Evolutionary conservation across 2,888 invertebrate genomes (phyloP).

Genomic region (Branchellion lobata): DNA sequence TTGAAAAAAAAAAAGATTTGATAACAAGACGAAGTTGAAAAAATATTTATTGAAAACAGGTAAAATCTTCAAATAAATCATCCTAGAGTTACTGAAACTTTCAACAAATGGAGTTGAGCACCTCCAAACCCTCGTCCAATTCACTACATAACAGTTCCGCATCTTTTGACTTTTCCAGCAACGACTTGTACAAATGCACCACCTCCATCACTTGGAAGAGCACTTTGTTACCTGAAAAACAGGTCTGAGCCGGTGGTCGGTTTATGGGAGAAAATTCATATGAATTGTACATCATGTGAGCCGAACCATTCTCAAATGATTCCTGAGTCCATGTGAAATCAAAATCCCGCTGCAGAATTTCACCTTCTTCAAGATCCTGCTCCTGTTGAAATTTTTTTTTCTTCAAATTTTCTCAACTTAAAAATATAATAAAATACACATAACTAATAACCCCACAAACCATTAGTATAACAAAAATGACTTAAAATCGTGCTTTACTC

Average conservation of each 20-base stretch:
- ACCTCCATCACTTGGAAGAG: slow-evolving; percentile 8
- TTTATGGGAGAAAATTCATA: background rate
- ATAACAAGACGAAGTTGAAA: too few species aligned
- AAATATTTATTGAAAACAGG: too few species aligned
- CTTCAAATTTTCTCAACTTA: too few species aligned
- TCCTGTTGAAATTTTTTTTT: background rate
- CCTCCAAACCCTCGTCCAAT: background rate
- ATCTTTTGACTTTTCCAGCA: slow-evolving; percentile 10
- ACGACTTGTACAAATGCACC: background rate
- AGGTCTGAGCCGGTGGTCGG: background rate
- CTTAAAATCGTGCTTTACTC: too few species aligned
- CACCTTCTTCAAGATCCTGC: background rate
- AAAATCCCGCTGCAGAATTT: background rate
- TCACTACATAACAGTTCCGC: background rate
- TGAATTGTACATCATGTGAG: slow-evolving; percentile 5
- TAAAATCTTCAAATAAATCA: too few species aligned
- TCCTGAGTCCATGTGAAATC: background rate
- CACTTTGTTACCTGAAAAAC: background rate
- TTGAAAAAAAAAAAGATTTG: too few species aligned
- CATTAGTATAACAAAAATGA: too few species aligned
- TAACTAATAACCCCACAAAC: too few species aligned
- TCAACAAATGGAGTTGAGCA: background rate
- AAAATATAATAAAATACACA: too few species aligned
- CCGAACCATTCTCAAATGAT: background rate
- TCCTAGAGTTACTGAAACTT: too few species aligned